A percentile compares a stretch with the other conserved stretches of the same genome.
Evolutionary conservation across 1,140 invertebrate genomes (phyloP).

Genomic region (Elysia chlorotica): DNA sequence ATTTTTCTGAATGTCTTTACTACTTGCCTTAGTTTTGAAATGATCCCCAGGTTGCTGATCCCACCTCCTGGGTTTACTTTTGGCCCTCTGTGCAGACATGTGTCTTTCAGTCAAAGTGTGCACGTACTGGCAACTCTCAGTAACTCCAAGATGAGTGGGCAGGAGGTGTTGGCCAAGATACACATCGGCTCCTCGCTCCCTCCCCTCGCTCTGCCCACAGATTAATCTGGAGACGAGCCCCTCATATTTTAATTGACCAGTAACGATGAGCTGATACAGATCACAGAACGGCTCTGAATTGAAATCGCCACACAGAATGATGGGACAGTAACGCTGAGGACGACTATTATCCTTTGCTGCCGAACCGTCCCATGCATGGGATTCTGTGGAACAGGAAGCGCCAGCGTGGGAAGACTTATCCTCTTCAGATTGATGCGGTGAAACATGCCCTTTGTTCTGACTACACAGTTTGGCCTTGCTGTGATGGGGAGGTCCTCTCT

Average conservation of each 20-base stretch:
- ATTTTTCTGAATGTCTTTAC: too few species aligned
- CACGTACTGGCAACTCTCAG: constrained; percentile 72
- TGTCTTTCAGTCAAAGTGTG: neutral
- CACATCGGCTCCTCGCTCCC: constrained; percentile 18
- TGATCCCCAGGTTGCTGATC: neutral
- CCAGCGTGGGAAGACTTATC: too few species aligned
- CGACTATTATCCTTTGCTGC: too few species aligned
- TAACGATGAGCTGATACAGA: constrained; percentile 75
- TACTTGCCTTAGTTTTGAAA: neutral
- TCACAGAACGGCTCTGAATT: constrained; percentile 77
- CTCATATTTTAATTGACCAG: constrained; percentile 70
- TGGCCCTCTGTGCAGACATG: neutral
- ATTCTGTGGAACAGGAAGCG: too few species aligned
- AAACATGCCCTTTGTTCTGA: too few species aligned
- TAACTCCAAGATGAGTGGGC: constrained; percentile 65
- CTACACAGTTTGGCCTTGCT: neutral
- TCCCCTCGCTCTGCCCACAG: constrained; percentile 49
- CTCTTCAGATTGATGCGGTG: too few species aligned
- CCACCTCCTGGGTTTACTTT: neutral
- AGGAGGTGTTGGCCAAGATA: constrained; percentile 64
- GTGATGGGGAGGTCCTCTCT: neutral
- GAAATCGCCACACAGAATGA: constrained; percentile 88
- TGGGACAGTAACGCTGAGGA: constrained; percentile 79
- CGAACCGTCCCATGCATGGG: too few species aligned
- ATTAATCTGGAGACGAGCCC: constrained; percentile 50